Conservation (phyloP, 2,113 vertebrate genomes). For the Lepidiolamprologus cunningtoni region DNA sequence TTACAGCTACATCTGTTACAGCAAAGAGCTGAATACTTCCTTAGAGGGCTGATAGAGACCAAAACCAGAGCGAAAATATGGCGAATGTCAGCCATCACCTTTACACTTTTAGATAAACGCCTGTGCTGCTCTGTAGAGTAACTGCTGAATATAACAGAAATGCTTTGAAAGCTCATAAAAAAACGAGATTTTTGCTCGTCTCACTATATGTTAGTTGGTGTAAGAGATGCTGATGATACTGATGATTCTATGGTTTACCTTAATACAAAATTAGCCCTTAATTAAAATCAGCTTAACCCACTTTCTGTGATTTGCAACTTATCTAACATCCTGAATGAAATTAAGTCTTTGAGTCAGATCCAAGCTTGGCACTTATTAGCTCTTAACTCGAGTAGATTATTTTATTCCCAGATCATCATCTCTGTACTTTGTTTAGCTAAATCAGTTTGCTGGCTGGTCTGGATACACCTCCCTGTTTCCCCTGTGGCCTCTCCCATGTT, state of each 20-base stretch:
- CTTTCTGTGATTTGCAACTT: background rate
- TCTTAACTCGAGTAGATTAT: background rate
- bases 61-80: background rate
- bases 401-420: background rate
- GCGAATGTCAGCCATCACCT: background rate
- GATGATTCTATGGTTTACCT: background rate
- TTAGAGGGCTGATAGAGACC: background rate
- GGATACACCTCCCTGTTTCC: background rate
- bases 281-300: background rate
- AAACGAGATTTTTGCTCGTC: accelerated
- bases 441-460: background rate
- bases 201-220: background rate
- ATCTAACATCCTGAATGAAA: background rate
- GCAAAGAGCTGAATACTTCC: background rate
- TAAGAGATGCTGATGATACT: background rate
- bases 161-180: background rate
- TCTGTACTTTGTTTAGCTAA: slow-evolving; percentile 5
- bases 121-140: background rate
- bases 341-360: background rate
- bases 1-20: accelerated
- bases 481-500: background rate
- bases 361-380: background rate
- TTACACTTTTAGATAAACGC: background rate
- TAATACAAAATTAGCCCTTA: background rate
- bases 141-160: background rate